Conservation (phyloP, 2,888 invertebrate genomes). For the Temnothorax ravouxi region DNA sequence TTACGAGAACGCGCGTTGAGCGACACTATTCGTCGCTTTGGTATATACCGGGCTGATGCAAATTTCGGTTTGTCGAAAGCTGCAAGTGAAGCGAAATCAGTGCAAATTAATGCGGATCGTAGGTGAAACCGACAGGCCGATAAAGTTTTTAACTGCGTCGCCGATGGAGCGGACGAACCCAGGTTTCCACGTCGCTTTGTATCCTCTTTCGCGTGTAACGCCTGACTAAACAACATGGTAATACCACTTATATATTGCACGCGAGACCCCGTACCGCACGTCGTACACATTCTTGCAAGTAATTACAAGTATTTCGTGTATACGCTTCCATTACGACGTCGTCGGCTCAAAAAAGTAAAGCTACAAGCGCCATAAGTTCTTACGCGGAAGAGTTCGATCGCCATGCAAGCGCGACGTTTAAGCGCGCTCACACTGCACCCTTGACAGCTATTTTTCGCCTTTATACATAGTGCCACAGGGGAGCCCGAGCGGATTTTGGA, state of each 20-base stretch:
- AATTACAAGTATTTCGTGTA: slow-evolving; percentile 37
- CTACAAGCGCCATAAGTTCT: slow-evolving; percentile 8
- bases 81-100: slow-evolving; percentile 55
- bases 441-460: slow-evolving; percentile 49
- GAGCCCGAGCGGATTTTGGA: slow-evolving; percentile 19
- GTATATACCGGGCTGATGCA: slow-evolving; percentile 47
- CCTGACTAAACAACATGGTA: slow-evolving; percentile 44
- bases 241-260: slow-evolving; percentile 52
- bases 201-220: slow-evolving; percentile 42
- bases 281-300: slow-evolving; percentile 1
- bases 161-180: slow-evolving; percentile 6
- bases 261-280: background rate
- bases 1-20: slow-evolving; percentile 47
- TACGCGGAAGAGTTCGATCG: slow-evolving; percentile 34
- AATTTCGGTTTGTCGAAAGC: slow-evolving; percentile 58
- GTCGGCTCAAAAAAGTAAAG: background rate
- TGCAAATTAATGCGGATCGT: slow-evolving; percentile 58
- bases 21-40: slow-evolving; percentile 40
- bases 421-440: slow-evolving; percentile 41
- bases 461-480: slow-evolving; percentile 10
- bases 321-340: slow-evolving; percentile 30
- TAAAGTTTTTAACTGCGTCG: slow-evolving; percentile 53
- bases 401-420: slow-evolving; percentile 36
- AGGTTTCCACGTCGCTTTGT: slow-evolving; percentile 26
- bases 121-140: slow-evolving; percentile 58